These are phyloP conservation scores for Bubo bubo DNA, from an alignment of 2,113 vertebrate genomes.

Conservation along the genomic window DNA sequence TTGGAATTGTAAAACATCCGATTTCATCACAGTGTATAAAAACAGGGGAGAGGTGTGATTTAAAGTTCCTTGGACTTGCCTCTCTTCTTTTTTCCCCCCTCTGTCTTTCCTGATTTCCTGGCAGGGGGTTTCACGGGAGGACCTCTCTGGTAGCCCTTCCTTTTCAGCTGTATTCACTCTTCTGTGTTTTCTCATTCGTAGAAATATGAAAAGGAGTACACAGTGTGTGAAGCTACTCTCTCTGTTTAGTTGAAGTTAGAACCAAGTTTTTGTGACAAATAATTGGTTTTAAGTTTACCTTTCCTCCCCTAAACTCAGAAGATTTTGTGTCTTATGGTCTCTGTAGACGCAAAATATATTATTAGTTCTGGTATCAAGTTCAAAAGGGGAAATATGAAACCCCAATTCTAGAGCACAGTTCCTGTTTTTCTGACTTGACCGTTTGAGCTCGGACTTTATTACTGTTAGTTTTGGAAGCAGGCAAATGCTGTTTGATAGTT, in stretches of 20 bases:
- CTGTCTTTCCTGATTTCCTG: neutral
- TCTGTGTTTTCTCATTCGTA: neutral
- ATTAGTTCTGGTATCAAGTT: conserved; percentile 29
- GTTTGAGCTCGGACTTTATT: neutral
- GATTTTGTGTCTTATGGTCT: neutral
- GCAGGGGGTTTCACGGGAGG: rapidly evolving
- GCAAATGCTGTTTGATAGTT: neutral
- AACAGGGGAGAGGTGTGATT: neutral
- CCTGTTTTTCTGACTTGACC: conserved; percentile 50
- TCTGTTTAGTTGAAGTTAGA: neutral
- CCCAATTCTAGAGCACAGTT: neutral
- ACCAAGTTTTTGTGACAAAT: neutral
- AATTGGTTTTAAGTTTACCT: neutral
- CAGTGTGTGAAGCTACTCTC: rapidly evolving
- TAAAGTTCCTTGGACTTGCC: neutral
- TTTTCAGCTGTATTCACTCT: neutral
- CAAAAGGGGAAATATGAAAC: conserved; percentile 42
- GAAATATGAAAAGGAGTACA: neutral
- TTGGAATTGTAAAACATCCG: neutral
- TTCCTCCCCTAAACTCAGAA: neutral
- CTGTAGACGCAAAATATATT: neutral
- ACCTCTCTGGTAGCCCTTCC: neutral
- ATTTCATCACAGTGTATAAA: neutral
- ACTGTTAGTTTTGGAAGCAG: neutral
- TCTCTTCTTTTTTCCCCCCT: neutral